Base-by-base conservation (phyloP, 2,113 vertebrate genomes). In the Pteronura brasiliensis region DNA sequence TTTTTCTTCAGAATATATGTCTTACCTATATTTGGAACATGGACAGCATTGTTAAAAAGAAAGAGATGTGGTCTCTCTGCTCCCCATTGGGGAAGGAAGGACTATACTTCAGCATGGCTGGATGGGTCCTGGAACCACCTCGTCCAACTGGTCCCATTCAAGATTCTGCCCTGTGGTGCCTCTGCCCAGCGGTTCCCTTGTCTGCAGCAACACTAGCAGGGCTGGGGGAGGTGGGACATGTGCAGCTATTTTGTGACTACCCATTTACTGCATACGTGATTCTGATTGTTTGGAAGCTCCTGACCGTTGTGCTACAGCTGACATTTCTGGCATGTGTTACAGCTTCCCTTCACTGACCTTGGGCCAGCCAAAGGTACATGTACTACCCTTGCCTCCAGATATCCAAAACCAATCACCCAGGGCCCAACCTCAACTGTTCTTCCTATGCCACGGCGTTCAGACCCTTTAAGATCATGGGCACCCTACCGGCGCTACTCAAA, bases 1-100 rank as follows among this genome's bases (percentile, higher is more conserved):
- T 74, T 87, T 81, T 95, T 93, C 65, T 82, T 97, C 74, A 76
- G 39, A 81, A 93, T 74, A 34, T 34, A 52, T 84, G 6, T 95
- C 18, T 88, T 74, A 77, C 14, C 3, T 95, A 29, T 74, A 36
- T 74, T 90, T 4, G 17, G 57, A 86, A 69, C 29, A 82, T 5
- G 79, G 80, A 81, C 21, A 57, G 20, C 55, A 31, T 83, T 42
- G 39, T 95, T 77, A 61, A 67, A 86, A 76, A 81, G 72, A 93
- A 67, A 18, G 8, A 74, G 29, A 36, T 3, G 0, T 76, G 36
- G 71, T n/a, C 34, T 92, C 49, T 91, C 61, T 92, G 27, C 6
- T 72, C 42, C 85, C 44, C 34, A 0, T 34, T 95, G 36, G n/a
- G 21, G 44, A 67, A 88, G 39, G 17, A 42, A 96, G 86, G 47